Evolutionary conservation across 2,888 invertebrate species (phyloP).

Genomic region (Drosophila percnosoma): DNA sequence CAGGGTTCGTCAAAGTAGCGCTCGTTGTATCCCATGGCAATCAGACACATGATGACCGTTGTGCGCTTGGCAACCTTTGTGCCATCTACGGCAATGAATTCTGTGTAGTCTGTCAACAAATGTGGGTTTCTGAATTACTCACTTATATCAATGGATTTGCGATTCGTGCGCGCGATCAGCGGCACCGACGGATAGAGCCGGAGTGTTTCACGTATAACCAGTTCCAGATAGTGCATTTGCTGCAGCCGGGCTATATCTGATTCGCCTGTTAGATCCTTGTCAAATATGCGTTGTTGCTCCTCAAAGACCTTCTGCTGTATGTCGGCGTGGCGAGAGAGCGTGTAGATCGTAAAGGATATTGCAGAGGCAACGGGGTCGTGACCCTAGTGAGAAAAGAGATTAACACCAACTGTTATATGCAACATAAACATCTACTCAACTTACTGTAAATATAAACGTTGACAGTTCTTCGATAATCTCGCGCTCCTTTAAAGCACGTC

Average conservation of each 20-base stretch:
- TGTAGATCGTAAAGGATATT: slow-evolving; percentile 86
- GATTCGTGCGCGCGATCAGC: slow-evolving; percentile 78
- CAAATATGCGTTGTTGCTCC: slow-evolving; percentile 85
- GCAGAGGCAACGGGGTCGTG: slow-evolving; percentile 87
- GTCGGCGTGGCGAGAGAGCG: slow-evolving; percentile 86
- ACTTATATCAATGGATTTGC: slow-evolving; percentile 79
- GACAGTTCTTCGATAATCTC: slow-evolving; percentile 81
- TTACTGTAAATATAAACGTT: slow-evolving; percentile 81
- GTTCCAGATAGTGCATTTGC: slow-evolving; percentile 76
- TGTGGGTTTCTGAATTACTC: slow-evolving; percentile 32
- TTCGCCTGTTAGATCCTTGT: slow-evolving; percentile 70
- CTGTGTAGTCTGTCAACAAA: not conserved
- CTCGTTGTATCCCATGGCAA: slow-evolving; percentile 81
- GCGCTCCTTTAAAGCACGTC: slow-evolving; percentile 61
- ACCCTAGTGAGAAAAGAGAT: slow-evolving; percentile 82
- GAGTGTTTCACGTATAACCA: slow-evolving; percentile 76
- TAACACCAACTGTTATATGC: not conserved
- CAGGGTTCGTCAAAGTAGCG: slow-evolving; percentile 78
- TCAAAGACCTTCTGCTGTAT: slow-evolving; percentile 86
- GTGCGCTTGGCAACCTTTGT: slow-evolving; percentile 79
- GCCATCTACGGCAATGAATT: slow-evolving; percentile 60
- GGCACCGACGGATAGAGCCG: slow-evolving; percentile 80
- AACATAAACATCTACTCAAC: not conserved
- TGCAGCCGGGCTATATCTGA: slow-evolving; percentile 47
- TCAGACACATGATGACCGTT: slow-evolving; percentile 78